A percentile compares a stretch with the other conserved stretches of the same genome.
Conservation (phyloP, 2,113 vertebrate genomes). For the Brachyhypopomus gauderio region DNA sequence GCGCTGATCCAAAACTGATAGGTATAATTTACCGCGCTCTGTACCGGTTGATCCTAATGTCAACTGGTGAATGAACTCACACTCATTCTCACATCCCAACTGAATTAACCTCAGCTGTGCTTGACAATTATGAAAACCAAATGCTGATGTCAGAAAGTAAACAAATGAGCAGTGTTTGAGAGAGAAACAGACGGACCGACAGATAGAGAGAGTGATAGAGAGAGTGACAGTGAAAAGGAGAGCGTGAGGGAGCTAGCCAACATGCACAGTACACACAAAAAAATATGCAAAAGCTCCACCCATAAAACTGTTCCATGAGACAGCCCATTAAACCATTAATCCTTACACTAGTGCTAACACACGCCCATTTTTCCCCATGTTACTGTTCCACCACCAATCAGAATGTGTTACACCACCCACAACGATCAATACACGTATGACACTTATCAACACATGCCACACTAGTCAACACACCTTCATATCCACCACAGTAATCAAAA, state of each 20-base stretch:
- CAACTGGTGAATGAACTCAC: not conserved
- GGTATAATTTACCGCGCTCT: not conserved
- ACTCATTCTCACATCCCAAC: not conserved
- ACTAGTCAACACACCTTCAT: too few species aligned
- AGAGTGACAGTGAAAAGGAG: not conserved
- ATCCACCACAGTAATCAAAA: too few species aligned
- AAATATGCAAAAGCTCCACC: not conserved
- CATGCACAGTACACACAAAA: not conserved
- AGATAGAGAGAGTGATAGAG: not conserved
- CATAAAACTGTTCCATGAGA: too few species aligned
- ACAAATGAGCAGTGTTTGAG: slow-evolving; percentile 28
- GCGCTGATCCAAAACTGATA: not conserved
- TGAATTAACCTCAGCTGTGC: too few species aligned
- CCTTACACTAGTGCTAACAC: too few species aligned
- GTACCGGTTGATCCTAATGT: not conserved
- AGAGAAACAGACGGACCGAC: slow-evolving; percentile 13
- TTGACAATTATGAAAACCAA: slow-evolving; percentile 18
- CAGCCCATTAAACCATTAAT: too few species aligned
- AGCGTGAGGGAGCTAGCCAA: not conserved
- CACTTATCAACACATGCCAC: too few species aligned
- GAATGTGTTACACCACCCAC: too few species aligned
- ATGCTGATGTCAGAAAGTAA: slow-evolving; percentile 38
- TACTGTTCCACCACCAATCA: too few species aligned
- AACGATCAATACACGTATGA: too few species aligned
- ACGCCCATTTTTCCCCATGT: too few species aligned